A percentile compares a stretch with the other conserved stretches of the same genome.
These are phyloP conservation scores for Ovis canadensis DNA, from an alignment of 2,113 vertebrate species.

Conservation along the genomic window DNA sequence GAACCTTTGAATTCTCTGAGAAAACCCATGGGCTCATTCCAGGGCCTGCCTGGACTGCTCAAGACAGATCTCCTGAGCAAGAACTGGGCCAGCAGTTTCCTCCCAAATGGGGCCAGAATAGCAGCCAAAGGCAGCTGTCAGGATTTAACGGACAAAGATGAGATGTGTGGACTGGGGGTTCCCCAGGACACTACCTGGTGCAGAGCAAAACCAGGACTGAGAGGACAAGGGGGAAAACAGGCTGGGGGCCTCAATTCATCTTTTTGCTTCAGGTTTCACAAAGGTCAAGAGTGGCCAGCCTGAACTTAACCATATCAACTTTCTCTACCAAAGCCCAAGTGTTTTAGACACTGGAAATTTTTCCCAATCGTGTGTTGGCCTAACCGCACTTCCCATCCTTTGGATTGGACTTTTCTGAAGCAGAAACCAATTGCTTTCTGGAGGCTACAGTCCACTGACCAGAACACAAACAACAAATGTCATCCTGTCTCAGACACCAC, in stretches of 20 bases:
- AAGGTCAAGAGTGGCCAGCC: background rate
- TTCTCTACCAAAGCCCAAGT: background rate
- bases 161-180: background rate
- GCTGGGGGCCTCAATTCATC: background rate
- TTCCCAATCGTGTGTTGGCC: background rate
- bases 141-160: constrained; percentile 2
- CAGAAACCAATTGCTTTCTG: constrained; percentile 3
- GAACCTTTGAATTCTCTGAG: background rate
- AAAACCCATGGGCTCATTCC: background rate
- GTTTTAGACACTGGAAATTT: background rate
- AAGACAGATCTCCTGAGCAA: background rate
- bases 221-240: background rate
- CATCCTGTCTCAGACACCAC: background rate
- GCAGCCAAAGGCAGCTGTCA: constrained; percentile 13
- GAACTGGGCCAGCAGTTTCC: background rate
- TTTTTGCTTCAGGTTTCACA: background rate
- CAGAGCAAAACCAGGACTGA: background rate
- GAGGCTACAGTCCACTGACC: background rate
- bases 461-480: constrained; percentile 30
- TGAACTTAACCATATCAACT: background rate
- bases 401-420: background rate
- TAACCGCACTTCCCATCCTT: background rate
- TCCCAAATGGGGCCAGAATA: background rate
- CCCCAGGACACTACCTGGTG: background rate
- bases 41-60: background rate